Conservation (phyloP, 2,888 invertebrate species). For the Chrysolina haemoptera region DNA sequence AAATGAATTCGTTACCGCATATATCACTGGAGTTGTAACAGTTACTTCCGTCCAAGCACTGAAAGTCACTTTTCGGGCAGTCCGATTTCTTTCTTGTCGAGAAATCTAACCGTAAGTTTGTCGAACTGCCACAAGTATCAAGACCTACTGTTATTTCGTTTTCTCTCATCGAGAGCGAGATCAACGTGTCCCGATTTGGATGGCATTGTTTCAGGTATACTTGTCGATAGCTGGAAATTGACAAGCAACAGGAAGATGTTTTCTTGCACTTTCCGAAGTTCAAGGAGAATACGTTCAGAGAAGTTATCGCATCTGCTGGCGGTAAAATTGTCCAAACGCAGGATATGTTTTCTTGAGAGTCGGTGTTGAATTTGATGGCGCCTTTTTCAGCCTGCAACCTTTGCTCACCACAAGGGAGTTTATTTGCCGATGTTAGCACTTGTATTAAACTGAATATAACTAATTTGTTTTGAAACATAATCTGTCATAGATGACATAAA, state of each 20-base stretch:
- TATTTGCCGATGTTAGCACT: constrained; percentile 23
- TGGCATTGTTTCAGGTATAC: constrained; percentile 33
- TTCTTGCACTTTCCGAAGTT: constrained; percentile 21
- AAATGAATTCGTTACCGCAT: constrained; percentile 35
- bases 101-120: constrained; percentile 35
- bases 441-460: constrained; percentile 24
- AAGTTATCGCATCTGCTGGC: constrained; percentile 37
- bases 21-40: constrained; percentile 44
- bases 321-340: constrained; percentile 43
- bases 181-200: constrained; percentile 24
- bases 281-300: constrained; percentile 37
- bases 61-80: constrained; percentile 40
- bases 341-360: constrained; percentile 24
- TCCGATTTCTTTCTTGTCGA: constrained; percentile 30
- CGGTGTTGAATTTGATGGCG: constrained; percentile 35
- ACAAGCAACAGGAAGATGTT: constrained; percentile 31
- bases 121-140: constrained; percentile 5
- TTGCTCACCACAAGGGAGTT: constrained; percentile 31
- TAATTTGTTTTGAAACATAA: constrained; percentile 27
- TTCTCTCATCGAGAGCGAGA: constrained; percentile 33
- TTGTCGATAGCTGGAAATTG: constrained; percentile 21
- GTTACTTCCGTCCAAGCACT: constrained; percentile 43
- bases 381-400: constrained; percentile 23
- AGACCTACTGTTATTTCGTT: constrained; percentile 20
- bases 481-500: constrained; percentile 7